Base-by-base conservation (phyloP, 2,888 invertebrate genomes). In the Patella pellucida region DNA sequence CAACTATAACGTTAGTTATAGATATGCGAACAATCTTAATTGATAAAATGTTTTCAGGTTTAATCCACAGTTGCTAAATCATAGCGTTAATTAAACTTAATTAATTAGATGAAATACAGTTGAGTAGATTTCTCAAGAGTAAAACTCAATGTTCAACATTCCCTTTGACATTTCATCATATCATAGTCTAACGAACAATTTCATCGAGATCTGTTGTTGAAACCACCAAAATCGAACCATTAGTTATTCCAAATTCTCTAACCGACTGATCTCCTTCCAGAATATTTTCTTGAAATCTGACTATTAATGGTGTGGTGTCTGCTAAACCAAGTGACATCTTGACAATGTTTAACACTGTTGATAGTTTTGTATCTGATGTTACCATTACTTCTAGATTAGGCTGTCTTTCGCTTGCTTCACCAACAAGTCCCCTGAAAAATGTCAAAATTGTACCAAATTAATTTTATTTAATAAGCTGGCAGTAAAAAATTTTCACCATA, bases 161-260 rank as follows among this genome's bases (percentile, higher is more conserved):
- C 41, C 41, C 7, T 41, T 41, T 41, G 41, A 41, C 41, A 41
- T 1, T 41, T 23, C 62, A 23, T 62, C 19, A 19, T 9, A 62
- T 62, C 23, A 62, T 62, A 41, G 41, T 41, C 41, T 23, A 62
- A 62, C 62, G 23, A 62, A 62, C 62, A 62, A 62, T 62, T 19
- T 62, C 62, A 62, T 62, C 62, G 11, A 62, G 23, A 23, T 62
- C 62, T 62, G 62, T 23, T 62, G 62, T 62, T 23, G 62, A 62
- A 23, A 62, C 62, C 19, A 62, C 62, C 23, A 62, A 62, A 62
- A 62, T 62, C 11, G 62, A 62, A 23, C 23, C 62, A 62, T 62
- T 62, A 23, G 23, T 62, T 62, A 62, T 62, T 62, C 62, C 62
- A 23, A 62, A 14, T 23, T 62, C 62, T 23, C 62, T 12, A 62